Percentiles rank a stretch among this genome's conserved stretches.
Evolutionary conservation across 2,888 invertebrate species (phyloP).

Genomic region (Synergus umbraculus): DNA sequence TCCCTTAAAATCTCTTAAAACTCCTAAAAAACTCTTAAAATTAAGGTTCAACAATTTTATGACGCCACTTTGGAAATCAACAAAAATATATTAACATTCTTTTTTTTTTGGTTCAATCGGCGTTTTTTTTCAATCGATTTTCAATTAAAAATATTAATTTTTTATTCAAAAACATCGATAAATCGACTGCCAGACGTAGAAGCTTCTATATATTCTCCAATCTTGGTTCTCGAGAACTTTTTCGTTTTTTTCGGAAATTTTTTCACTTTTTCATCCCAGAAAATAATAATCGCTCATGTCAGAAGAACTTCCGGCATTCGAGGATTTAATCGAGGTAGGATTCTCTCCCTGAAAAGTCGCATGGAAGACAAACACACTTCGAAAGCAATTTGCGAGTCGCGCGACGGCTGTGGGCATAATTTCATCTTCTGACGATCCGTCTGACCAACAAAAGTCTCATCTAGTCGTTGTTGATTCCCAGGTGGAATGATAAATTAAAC

Average conservation of each 20-base stretch:
- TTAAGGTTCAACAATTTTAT: too few relatives aligned
- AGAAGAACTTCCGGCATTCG: slow-evolving; percentile 17
- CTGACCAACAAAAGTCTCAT: slow-evolving; percentile 37
- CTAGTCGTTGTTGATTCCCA: slow-evolving; percentile 40
- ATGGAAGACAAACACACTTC: slow-evolving; percentile 41
- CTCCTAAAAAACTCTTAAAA: too few relatives aligned
- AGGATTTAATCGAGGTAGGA: slow-evolving; percentile 22
- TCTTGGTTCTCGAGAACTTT: background rate
- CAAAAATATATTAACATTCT: too few relatives aligned
- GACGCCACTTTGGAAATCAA: too few relatives aligned
- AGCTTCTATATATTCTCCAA: background rate
- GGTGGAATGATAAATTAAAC: slow-evolving; percentile 73
- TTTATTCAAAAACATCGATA: background rate
- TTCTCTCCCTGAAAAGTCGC: slow-evolving; percentile 21
- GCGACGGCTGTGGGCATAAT: slow-evolving; percentile 41
- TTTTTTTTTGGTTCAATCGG: too few relatives aligned
- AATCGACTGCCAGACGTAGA: slow-evolving; percentile 16
- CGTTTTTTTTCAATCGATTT: too few relatives aligned
- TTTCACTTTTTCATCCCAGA: background rate
- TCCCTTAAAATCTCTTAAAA: too few relatives aligned
- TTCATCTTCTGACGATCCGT: slow-evolving; percentile 36
- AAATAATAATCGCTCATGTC: slow-evolving; percentile 35
- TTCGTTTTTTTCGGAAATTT: background rate
- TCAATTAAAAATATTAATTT: too few relatives aligned
- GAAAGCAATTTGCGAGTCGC: slow-evolving; percentile 46